phyloP scores from a whole-genome alignment of 2,888 invertebrate species.

The Didymodactylos carnosus region DNA sequence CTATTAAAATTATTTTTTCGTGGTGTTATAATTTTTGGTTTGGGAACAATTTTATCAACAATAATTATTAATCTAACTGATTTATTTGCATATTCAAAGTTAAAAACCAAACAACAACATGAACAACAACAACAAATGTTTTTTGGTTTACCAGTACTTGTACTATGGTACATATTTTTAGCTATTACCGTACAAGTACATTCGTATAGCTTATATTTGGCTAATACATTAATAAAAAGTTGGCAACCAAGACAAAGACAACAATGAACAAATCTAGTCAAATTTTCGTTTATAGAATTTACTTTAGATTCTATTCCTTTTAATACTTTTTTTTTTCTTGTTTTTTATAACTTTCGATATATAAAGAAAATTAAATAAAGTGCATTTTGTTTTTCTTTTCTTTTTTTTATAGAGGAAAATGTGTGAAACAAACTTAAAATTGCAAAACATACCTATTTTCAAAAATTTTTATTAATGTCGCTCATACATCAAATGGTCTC shows the following conservation, averaged over 20 bases:
- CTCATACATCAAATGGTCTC: too few species aligned
- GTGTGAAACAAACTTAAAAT: too few species aligned
- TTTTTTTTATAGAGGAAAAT: too few species aligned
- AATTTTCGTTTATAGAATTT: background rate
- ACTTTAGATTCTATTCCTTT: background rate
- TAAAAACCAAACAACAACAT: constrained; percentile 40
- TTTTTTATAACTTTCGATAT: background rate
- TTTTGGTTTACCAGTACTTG: constrained; percentile 55
- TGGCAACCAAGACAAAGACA: constrained; percentile 1
- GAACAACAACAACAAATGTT: constrained; percentile 15
- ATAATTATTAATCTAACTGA: constrained; percentile 61
- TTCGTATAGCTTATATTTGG: constrained; percentile 14
- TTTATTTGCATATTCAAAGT: constrained; percentile 51
- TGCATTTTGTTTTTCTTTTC: too few species aligned
- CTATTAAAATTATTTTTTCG: constrained; percentile 43
- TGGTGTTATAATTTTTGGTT: constrained; percentile 55
- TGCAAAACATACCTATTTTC: too few species aligned
- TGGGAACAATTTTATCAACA: constrained; percentile 61
- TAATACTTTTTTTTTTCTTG: background rate
- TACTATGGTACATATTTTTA: constrained; percentile 77
- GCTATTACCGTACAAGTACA: constrained; percentile 60
- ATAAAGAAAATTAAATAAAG: too few species aligned
- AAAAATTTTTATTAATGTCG: too few species aligned
- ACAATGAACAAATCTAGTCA: background rate
- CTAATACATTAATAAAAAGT: background rate